These are phyloP conservation scores for Macroteleia sp. DNA, from an alignment of 2,888 invertebrate species.

Conservation along the genomic window DNA sequence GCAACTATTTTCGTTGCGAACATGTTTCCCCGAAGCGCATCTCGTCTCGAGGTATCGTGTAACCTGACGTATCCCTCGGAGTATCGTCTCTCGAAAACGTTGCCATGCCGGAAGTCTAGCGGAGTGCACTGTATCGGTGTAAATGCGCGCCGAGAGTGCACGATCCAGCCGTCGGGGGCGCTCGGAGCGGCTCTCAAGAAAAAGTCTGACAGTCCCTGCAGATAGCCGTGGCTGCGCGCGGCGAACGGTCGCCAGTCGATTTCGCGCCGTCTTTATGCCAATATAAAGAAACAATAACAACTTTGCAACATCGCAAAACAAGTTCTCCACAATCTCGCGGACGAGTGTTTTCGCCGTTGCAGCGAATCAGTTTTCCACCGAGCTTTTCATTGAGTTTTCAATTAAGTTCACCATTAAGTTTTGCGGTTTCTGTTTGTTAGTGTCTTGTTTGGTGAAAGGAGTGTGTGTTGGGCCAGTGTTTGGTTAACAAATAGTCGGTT, in stretches of 20 bases:
- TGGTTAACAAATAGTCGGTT: background rate
- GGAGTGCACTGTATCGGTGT: constrained; percentile 69
- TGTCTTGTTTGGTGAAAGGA: constrained; percentile 19
- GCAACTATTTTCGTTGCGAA: constrained; percentile 10
- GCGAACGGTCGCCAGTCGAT: constrained; percentile 73
- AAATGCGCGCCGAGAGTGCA: constrained; percentile 58
- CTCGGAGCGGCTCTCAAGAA: constrained; percentile 67
- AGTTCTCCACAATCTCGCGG: background rate
- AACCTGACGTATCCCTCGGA: constrained; percentile 19
- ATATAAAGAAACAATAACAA: constrained; percentile 5
- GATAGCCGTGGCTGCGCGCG: constrained; percentile 79
- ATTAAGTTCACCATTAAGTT: too few relatives aligned
- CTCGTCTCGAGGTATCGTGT: constrained; percentile 10
- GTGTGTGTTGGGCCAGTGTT: constrained; percentile 5
- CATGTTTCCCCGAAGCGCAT: constrained; percentile 18
- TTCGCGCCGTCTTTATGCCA: constrained; percentile 7
- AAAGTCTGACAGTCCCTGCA: constrained; percentile 71
- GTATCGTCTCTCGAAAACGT: constrained; percentile 34
- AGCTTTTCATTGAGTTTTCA: too few relatives aligned
- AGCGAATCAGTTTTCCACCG: too few relatives aligned
- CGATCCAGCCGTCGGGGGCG: constrained; percentile 70
- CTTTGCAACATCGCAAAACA: background rate
- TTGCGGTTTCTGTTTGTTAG: background rate
- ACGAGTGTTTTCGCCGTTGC: background rate
- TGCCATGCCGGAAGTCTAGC: constrained; percentile 72